Conservation (phyloP, 2,888 invertebrate species). For the Lottia gigantea region DNA sequence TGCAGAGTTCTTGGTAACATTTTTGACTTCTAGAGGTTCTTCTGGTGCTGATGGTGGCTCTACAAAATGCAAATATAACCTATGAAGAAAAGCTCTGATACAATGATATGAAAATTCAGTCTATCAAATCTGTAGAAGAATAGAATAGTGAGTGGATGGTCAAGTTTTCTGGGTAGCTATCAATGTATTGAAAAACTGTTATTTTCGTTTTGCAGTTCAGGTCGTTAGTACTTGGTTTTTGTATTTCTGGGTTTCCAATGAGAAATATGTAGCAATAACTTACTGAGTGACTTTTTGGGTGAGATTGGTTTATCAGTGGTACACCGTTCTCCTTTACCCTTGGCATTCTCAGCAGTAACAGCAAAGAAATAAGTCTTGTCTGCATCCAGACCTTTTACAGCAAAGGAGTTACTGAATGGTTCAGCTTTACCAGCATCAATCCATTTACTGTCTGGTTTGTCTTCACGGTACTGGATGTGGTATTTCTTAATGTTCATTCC, state of each 20-base stretch:
- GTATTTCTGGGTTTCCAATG: too few species aligned
- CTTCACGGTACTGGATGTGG: conserved; percentile 48
- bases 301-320: conserved; percentile 66
- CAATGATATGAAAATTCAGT: too few species aligned
- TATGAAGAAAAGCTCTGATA: too few species aligned
- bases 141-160: too few species aligned
- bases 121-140: too few species aligned
- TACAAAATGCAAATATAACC: conserved; percentile 35
- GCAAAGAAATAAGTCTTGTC: conserved; percentile 89
- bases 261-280: conserved; percentile 24
- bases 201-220: too few species aligned
- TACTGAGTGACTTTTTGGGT: conserved; percentile 45
- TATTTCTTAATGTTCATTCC: conserved; percentile 51
- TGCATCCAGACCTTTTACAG: conserved; percentile 72
- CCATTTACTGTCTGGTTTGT: conserved; percentile 45
- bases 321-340: conserved; percentile 87
- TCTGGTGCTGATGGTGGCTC: conserved; percentile 91
- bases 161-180: too few species aligned
- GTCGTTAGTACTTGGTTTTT: too few species aligned
- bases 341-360: conserved; percentile 89
- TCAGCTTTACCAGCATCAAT: conserved; percentile 42
- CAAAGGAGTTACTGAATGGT: conserved; percentile 38
- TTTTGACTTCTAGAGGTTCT: conserved; percentile 71
- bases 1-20: conserved; percentile 42
- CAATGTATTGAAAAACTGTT: too few species aligned